Evolutionary conservation across 1,140 invertebrate species (phyloP).

Genomic region (Araneus ventricosus): DNA sequence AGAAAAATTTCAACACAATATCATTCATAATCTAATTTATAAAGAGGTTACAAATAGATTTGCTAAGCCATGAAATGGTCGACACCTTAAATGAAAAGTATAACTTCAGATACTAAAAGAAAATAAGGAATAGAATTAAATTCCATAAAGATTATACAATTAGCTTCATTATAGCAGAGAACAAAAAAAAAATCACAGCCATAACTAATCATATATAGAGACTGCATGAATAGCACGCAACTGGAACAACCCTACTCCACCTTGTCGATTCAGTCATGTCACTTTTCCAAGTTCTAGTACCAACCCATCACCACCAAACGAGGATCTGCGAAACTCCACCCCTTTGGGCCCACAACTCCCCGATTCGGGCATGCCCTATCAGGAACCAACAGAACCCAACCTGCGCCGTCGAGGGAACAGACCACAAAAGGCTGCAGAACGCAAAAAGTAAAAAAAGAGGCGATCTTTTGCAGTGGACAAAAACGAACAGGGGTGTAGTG

Average conservation of each 20-base stretch:
- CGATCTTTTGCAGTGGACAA: neutral
- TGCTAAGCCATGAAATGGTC: too few relatives aligned
- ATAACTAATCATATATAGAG: too few relatives aligned
- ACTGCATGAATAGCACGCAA: too few relatives aligned
- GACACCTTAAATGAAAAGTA: too few relatives aligned
- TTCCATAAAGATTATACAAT: too few relatives aligned
- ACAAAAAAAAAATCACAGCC: too few relatives aligned
- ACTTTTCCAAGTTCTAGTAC: neutral
- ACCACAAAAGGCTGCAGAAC: neutral
- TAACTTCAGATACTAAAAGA: too few relatives aligned
- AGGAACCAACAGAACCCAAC: neutral
- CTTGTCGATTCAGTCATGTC: neutral
- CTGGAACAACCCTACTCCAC: neutral
- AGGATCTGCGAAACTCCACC: neutral
- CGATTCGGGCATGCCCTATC: neutral
- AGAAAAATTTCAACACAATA: too few relatives aligned
- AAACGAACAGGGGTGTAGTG: neutral
- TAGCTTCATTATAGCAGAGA: too few relatives aligned
- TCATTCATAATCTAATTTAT: too few relatives aligned
- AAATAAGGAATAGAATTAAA: too few relatives aligned
- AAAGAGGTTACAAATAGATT: too few relatives aligned
- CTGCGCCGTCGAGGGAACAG: neutral
- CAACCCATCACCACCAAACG: neutral
- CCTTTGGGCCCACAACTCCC: neutral
- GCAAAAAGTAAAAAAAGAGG: neutral